Conservation (phyloP, 2,113 vertebrate genomes). For the Lucifuga dentata region DNA sequence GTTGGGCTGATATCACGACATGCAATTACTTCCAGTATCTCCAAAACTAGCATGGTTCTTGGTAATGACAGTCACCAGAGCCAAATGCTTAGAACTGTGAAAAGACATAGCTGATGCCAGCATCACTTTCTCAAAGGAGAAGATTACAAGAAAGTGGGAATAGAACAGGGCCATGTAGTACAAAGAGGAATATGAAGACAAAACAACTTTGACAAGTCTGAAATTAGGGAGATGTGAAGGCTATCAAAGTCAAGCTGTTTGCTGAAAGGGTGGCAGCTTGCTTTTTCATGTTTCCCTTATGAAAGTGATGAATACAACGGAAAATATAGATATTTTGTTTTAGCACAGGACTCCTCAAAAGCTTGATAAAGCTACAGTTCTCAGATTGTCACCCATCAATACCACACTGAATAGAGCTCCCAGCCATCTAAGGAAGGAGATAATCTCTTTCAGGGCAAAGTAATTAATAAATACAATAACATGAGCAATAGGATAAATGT, state of each 20-base stretch:
- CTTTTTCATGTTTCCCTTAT: slow-evolving; percentile 28
- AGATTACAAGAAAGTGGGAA: slow-evolving; percentile 52
- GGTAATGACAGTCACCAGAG: slow-evolving; percentile 47
- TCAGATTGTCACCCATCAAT: slow-evolving; percentile 61
- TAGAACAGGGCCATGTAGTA: slow-evolving; percentile 56
- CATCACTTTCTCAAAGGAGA: slow-evolving; percentile 57
- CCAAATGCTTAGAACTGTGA: slow-evolving; percentile 49
- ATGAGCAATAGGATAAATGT: slow-evolving; percentile 33
- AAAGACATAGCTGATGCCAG: slow-evolving; percentile 58
- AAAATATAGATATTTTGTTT: slow-evolving; percentile 51
- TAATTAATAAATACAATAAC: slow-evolving; percentile 55
- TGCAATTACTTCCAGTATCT: slow-evolving; percentile 36
- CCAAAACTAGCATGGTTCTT: slow-evolving; percentile 52
- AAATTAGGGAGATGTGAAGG: slow-evolving; percentile 73
- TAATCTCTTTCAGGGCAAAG: slow-evolving; percentile 31
- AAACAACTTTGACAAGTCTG: slow-evolving; percentile 77
- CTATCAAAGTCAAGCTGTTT: slow-evolving; percentile 73
- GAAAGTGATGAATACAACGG: slow-evolving; percentile 39
- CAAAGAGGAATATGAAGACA: slow-evolving; percentile 76
- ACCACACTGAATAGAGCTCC: slow-evolving; percentile 35
- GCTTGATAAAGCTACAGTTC: slow-evolving; percentile 62
- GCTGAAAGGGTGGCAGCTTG: slow-evolving; percentile 52
- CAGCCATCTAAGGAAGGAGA: slow-evolving; percentile 22
- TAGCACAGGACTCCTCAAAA: slow-evolving; percentile 58
- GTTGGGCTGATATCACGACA: slow-evolving; percentile 29